phyloP scores from a whole-genome alignment of 2,888 invertebrate species.

The Sesia apiformis region DNA sequence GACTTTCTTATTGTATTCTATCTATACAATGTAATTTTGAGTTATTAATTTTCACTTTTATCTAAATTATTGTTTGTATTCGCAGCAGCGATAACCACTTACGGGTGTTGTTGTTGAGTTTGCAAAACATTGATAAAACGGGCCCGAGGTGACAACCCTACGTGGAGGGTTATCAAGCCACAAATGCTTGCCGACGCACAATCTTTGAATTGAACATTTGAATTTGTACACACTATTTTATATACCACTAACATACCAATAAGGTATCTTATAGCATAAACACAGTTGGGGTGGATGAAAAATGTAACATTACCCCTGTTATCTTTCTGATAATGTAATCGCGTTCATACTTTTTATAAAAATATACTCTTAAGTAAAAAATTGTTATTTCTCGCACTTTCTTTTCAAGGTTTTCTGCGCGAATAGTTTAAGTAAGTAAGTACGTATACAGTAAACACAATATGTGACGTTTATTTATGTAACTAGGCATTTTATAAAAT shows the following conservation, averaged over 20 bases:
- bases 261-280: too few relatives aligned
- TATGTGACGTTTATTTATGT: too few relatives aligned
- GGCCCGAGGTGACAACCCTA: constrained; percentile 34
- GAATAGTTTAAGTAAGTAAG: too few relatives aligned
- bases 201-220: constrained; percentile 14
- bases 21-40: constrained; percentile 7
- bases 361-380: too few relatives aligned
- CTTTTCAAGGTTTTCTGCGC: not conserved
- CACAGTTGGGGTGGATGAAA: too few relatives aligned
- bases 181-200: constrained; percentile 40
- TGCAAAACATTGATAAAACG: constrained; percentile 45
- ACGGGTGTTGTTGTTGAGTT: constrained; percentile 24
- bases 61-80: constrained; percentile 30
- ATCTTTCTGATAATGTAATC: too few relatives aligned
- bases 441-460: too few relatives aligned
- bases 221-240: not conserved
- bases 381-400: not conserved
- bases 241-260: not conserved
- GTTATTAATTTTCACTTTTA: constrained; percentile 38
- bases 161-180: constrained; percentile 62
- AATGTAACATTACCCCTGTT: too few relatives aligned
- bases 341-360: too few relatives aligned
- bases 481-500: too few relatives aligned
- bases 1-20: not conserved
- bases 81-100: constrained; percentile 13